Evolutionary conservation across 2,797 vertebrate species (phyloP), one percentile per base, ranked within the genome.

Genomic region (Sebastes minor): DNA sequence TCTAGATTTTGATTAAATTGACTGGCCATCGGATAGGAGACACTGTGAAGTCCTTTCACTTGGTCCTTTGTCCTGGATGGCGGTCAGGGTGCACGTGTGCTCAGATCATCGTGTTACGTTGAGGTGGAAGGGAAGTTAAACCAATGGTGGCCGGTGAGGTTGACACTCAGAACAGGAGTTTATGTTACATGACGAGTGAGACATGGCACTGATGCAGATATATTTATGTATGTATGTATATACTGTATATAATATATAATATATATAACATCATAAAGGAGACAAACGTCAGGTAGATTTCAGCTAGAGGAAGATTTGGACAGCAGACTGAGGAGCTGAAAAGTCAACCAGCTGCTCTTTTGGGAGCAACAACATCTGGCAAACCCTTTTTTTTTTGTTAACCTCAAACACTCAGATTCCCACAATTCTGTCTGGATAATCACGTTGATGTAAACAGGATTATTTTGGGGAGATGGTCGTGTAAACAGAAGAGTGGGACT

Each of bases 381-480:
- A 42, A 59, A 75, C 28, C 30, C 61, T 23, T 35, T 69, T 22
- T 25, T 32, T 27, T 64, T 70, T 62, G 53, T 84, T 75, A 62
- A 56, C 65, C 28, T 65, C n/a, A 68, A 56, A 75, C 66, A 60
- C 32, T 59, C 23, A 9, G 57, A 35, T 61, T 78, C 80, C 73
- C 66, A 67, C 72, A 55, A 4, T 76, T 67, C 32, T 53, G 8
- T 64, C 46, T 66, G 55, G 8, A 27, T 30, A 57, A 55, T 77
- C 65, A 23, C 18, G 60, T 66, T 59, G 32, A 53, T 72, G 68
- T 78, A 76, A 86, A 82, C 76, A 67, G 72, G 74, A 69, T 79
- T 76, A 73, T 81, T 88, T 79, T 66, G 6, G 53, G 46, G 20
- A 61, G 60, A 55, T 11, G 38, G 30, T 71, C 2, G 5, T 76